Conservation (phyloP, 2,797 vertebrate genomes). For the Coluber constrictor region DNA sequence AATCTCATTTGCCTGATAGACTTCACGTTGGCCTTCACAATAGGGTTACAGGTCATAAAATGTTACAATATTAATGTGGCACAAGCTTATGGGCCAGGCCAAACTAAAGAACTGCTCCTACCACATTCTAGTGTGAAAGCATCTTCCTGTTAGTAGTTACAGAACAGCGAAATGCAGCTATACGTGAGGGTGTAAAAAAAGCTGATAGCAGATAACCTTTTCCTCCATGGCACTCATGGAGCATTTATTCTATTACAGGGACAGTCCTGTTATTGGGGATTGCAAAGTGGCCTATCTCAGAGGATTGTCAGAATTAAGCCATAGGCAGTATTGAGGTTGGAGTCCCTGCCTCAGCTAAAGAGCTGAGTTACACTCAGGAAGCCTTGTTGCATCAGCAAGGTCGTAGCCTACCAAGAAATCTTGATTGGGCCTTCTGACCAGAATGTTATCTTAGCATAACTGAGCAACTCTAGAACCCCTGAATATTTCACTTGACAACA, state of each 20-base stretch:
- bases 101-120: background rate
- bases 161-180: background rate
- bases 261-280: background rate
- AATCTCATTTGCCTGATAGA: background rate
- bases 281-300: background rate
- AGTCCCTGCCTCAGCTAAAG: background rate
- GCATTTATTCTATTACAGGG: background rate
- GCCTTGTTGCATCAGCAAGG: background rate
- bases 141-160: background rate
- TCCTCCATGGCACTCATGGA: too few species aligned
- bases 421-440: background rate
- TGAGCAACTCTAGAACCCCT: background rate
- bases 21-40: background rate
- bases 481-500: background rate
- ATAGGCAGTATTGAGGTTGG: background rate
- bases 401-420: background rate
- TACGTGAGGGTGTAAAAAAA: background rate
- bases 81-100: background rate
- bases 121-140: background rate
- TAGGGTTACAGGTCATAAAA: background rate
- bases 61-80: background rate
- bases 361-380: background rate
- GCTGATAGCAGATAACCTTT: background rate
- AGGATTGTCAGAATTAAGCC: background rate
- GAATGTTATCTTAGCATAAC: background rate